Percentiles rank a stretch among this genome's conserved stretches.
phyloP scores from a whole-genome alignment of 2,888 invertebrate species.

The Leistus spinibarbis region DNA sequence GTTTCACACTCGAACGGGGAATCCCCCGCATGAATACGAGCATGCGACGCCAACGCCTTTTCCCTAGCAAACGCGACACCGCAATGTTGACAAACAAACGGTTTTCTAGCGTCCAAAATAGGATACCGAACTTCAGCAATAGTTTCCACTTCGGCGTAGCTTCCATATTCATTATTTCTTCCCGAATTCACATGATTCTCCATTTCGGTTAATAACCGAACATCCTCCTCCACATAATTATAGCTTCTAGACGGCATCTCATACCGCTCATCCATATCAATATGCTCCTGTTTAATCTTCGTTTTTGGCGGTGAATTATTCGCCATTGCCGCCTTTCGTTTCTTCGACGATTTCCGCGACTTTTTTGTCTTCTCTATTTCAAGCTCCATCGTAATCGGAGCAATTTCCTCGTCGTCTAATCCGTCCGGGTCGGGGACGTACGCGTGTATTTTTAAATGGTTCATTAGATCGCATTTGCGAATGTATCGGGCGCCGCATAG shows the following conservation, averaged over 20 bases:
- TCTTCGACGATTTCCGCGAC: conserved; percentile 48
- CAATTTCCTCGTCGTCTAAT: conserved; percentile 61
- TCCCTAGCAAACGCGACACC: conserved; percentile 80
- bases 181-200: conserved; percentile 48
- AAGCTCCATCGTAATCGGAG: conserved; percentile 48
- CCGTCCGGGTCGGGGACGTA: conserved; percentile 70
- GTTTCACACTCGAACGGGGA: conserved; percentile 79
- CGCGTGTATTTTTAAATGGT: conserved; percentile 82
- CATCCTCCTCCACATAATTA: conserved; percentile 60
- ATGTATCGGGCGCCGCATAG: conserved; percentile 81
- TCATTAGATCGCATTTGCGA: conserved; percentile 79
- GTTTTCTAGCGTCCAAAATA: conserved; percentile 72
- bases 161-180: conserved; percentile 11
- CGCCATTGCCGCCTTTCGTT: conserved; percentile 46
- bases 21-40: conserved; percentile 78
- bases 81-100: conserved; percentile 80
- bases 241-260: conserved; percentile 52
- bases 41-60: conserved; percentile 79
- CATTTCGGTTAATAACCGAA: conserved; percentile 59
- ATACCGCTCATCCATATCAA: conserved; percentile 47
- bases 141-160: conserved; percentile 38
- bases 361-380: conserved; percentile 46
- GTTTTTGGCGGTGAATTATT: conserved; percentile 24
- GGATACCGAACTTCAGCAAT: conserved; percentile 58
- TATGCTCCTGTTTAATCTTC: conserved; percentile 51